These are phyloP conservation scores for Aphodius granarius DNA, from an alignment of 2,888 invertebrate species.

Conservation along the genomic window DNA sequence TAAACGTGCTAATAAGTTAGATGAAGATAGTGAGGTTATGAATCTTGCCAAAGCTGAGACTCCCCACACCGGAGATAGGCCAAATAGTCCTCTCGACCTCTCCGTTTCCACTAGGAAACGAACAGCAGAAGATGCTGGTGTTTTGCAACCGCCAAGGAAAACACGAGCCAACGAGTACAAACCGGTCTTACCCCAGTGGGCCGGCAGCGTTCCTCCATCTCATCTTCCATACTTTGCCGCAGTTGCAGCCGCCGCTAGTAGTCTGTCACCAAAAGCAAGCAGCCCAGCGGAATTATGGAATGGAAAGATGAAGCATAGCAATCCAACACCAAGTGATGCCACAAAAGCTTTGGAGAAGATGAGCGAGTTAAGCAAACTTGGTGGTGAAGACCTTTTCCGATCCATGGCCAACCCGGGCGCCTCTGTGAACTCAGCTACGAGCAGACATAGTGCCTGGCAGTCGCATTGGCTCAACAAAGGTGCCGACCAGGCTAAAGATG, in stretches of 20 bases:
- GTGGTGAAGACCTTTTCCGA: conserved; percentile 76
- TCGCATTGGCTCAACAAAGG: conserved; percentile 97
- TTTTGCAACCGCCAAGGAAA: conserved; percentile 68
- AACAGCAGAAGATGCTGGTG: conserved; percentile 59
- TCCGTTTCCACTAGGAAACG: conserved; percentile 75
- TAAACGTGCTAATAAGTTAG: conserved; percentile 57
- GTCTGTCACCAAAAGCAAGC: conserved; percentile 71
- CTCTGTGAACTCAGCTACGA: conserved; percentile 59
- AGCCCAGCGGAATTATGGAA: conserved; percentile 65
- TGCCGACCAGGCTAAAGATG: conserved; percentile 93
- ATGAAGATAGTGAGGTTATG: conserved; percentile 64
- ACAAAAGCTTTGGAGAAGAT: conserved; percentile 89
- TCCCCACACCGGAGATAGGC: conserved; percentile 54
- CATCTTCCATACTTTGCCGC: conserved; percentile 81
- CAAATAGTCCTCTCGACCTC: conserved; percentile 75
- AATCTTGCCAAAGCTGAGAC: conserved; percentile 71
- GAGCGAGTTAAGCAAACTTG: conserved; percentile 85
- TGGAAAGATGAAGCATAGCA: conserved; percentile 73
- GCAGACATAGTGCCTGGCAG: conserved; percentile 91
- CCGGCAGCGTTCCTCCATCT: conserved; percentile 73
- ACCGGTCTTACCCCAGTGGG: conserved; percentile 73
- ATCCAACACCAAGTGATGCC: conserved; percentile 75
- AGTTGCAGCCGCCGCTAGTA: conserved; percentile 73
- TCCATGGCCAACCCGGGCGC: conserved; percentile 61
- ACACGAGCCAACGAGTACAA: conserved; percentile 70